Evolutionary conservation across 2,888 invertebrate genomes (phyloP).

Genomic region (Drosophila demipolita): DNA sequence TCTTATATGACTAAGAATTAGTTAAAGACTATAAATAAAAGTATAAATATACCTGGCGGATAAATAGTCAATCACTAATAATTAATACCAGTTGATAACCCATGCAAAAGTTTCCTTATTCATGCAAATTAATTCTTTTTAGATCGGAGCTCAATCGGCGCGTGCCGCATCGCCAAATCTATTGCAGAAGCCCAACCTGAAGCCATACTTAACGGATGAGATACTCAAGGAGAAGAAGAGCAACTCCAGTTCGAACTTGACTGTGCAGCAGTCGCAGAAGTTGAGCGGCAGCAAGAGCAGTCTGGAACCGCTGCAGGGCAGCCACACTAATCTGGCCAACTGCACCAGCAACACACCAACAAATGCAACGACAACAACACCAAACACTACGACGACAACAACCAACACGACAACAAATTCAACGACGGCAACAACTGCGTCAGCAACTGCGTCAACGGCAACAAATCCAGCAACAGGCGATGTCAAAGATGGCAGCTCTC

Average conservation of each 20-base stretch:
- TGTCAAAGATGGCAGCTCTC: slow-evolving; percentile 28
- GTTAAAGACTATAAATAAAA: no score
- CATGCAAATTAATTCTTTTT: background rate
- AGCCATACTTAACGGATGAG: slow-evolving; percentile 81
- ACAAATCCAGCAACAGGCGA: slow-evolving; percentile 29
- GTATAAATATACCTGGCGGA: background rate
- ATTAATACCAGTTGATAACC: background rate
- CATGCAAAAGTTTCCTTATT: background rate
- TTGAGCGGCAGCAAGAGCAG: slow-evolving; percentile 74
- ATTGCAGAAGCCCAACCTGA: slow-evolving; percentile 81
- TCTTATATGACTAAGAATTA: no score
- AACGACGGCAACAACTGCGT: slow-evolving; percentile 4
- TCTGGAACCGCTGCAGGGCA: slow-evolving; percentile 71
- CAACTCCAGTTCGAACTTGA: slow-evolving; percentile 59
- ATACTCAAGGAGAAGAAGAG: slow-evolving; percentile 77
- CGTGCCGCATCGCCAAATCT: slow-evolving; percentile 85
- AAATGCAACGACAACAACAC: slow-evolving; percentile 29
- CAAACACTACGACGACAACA: slow-evolving; percentile 45
- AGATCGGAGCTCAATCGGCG: slow-evolving; percentile 83
- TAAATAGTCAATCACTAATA: background rate
- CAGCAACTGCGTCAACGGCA: slow-evolving; percentile 34
- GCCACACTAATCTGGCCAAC: slow-evolving; percentile 65
- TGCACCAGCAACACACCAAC: slow-evolving; percentile 31
- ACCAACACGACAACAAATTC: slow-evolving; percentile 23
- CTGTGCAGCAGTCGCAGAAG: slow-evolving; percentile 67